These are phyloP conservation scores for Galemys pyrenaicus DNA, from an alignment of 2,113 vertebrate species.

Conservation along the genomic window DNA sequence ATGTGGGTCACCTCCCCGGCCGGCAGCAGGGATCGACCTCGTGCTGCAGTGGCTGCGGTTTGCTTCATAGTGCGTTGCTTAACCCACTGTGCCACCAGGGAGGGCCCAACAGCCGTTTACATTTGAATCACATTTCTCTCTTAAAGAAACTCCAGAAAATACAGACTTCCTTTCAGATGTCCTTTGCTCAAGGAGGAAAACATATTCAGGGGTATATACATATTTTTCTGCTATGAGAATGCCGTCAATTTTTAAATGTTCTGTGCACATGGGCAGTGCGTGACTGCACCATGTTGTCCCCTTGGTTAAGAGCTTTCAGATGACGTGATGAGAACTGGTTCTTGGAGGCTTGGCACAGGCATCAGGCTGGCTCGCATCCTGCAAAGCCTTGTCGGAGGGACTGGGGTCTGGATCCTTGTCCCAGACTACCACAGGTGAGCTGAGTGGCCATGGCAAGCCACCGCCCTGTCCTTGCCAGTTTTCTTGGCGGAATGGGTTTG, in stretches of 20 bases:
- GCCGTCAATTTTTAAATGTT: neutral
- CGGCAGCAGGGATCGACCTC: no score
- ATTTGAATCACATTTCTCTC: neutral
- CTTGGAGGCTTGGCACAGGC: neutral
- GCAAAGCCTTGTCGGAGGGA: neutral
- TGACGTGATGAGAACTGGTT: neutral
- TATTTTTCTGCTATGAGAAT: neutral
- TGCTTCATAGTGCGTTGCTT: no score
- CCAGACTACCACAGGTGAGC: neutral
- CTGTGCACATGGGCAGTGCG: no score
- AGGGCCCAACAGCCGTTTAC: no score
- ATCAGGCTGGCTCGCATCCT: neutral
- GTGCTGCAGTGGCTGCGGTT: no score
- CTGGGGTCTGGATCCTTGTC: neutral
- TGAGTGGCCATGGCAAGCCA: neutral
- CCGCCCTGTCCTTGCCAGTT: neutral
- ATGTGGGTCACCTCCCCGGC: no score
- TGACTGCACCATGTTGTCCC: neutral
- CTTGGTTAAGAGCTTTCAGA: neutral
- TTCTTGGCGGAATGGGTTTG: neutral
- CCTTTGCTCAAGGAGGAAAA: neutral
- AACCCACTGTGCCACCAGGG: no score
- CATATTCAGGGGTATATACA: neutral
- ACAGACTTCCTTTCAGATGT: neutral
- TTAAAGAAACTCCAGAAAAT: neutral